Base-by-base conservation (phyloP, 2,888 invertebrate species). In the Cremastinae sp. region DNA sequence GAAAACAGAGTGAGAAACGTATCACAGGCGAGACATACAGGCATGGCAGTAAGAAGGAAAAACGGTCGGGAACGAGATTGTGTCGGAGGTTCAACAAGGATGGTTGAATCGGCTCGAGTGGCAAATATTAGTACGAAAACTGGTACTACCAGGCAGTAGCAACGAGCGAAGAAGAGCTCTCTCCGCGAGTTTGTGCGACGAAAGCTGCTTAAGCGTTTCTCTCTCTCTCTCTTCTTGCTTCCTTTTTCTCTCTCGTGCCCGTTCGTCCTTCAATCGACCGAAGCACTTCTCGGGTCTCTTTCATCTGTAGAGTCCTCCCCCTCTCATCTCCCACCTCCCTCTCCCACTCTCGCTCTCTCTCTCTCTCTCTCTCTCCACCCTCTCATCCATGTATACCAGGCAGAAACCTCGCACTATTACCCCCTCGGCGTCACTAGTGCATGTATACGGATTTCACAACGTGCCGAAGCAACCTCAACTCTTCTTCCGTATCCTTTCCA, bases 71-170 rank as follows among this genome's bases (percentile, higher is more conserved):
- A 69, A 41, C 71, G 70, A 76, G 80, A 55, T 72, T 71, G 61
- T 47, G 22, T 22, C 39, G 14, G 22, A 39, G 45, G 39, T 74
- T 68, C 62, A 70, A 65, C 59, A 65, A 61, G 72, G 79, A 79
- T 74, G 80, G 78, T 82, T 79, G 79, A 83, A 80, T 83, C 83
- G 82, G 85, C 86, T 87, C 87, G 86, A 88, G 87, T 88, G 86
- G 88, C 87, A 89, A 89, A 89, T 88, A 89, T 89, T 89, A 89
- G 88, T 88, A 88, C 81, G 87, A 88, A 87, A 87, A 88, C 87
- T 85, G 84, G 83, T 81, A 85, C 80, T 83, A 82, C 82, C 81
- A 66, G 28, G 28, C 28, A 28, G 28, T 28, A 28, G 28, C 5
- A 28, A 5, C 28, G 28, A 28, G 58, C 53, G 64, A 16, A 2